Base-by-base conservation (phyloP, 2,113 vertebrate genomes). In the Festucalex cinctus region DNA sequence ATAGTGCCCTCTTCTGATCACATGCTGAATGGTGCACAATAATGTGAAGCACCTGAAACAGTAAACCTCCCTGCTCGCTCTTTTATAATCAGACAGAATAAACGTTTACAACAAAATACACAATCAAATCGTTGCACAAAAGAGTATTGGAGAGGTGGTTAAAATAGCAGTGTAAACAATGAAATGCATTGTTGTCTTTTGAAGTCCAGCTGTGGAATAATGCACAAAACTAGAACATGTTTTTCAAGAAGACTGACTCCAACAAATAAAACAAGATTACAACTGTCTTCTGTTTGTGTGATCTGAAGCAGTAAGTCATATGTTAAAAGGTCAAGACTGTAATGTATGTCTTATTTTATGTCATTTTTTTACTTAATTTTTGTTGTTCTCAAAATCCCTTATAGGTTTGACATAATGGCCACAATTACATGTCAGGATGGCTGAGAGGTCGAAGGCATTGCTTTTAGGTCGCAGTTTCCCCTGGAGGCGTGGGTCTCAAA, bases 1-100 rank as follows among this genome's bases (percentile, higher is more conserved):
- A 90, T 74, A 92, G 91, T 90, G 91, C 92, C 92, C 92, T 91
- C 92, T 92, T 89, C 92, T 92, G 92, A 87, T 88, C 68, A 24
- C 59, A 70, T 51, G 61, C 74, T 88, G 88, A 67, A 89, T 71
- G 74, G 81, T 75, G 20, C 68, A 66, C 39, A 68, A 26, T 69
- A 63, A 53, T 64, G 51, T 41, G 61, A 66, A 66, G 48, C 48
- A 70, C 48, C 54, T 64, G 16, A 75, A 67, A 49, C 35, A 57
- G 22, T 9, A 48, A 28, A 59, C 75, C 64, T 6, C 62, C 37
- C 17, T 32, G 37, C 14, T 63, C 58, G 39, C 26, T 26, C 37
- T 57, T 62, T 51, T 51, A 59, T 7, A 63, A 32, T 49, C 54
- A 37, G 67, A 46, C 46, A 70, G 26, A 57, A 63, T 57, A 44